These are phyloP conservation scores for Pseudonaja textilis DNA, from an alignment of 2,113 vertebrate species.

Conservation along the genomic window DNA sequence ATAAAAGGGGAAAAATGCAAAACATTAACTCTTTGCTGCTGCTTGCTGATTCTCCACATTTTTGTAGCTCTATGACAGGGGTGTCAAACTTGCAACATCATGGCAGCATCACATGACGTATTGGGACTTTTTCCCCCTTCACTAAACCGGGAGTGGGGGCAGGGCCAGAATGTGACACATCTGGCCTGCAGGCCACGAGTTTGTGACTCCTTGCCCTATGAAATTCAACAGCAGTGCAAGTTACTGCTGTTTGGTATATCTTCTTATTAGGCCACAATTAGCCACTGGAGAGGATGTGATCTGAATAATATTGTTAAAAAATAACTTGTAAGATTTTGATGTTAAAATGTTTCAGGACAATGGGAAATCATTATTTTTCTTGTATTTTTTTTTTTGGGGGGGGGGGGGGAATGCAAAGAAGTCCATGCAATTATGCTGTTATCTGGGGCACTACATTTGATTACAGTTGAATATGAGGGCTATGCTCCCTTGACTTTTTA, in stretches of 20 bases:
- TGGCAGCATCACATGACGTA: no score
- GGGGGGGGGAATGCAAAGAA: not conserved
- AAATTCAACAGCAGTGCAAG: not conserved
- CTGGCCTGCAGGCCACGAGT: no score
- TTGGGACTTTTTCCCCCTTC: no score
- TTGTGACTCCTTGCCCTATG: not conserved
- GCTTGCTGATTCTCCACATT: not conserved
- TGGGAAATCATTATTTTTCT: not conserved
- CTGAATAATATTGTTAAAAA: not conserved
- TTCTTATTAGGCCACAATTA: not conserved
- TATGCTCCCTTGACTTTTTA: not conserved
- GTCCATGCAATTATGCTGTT: not conserved
- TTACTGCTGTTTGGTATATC: not conserved
- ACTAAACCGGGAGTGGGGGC: fast-evolving
- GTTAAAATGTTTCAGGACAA: not conserved
- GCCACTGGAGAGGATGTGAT: not conserved
- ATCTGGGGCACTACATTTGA: not conserved
- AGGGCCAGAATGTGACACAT: no score
- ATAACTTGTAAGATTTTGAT: not conserved
- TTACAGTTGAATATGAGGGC: not conserved
- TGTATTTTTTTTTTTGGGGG: not conserved
- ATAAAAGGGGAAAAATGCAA: not conserved
- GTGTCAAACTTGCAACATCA: no score
- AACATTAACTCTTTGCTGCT: not conserved
- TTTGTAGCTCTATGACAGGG: not conserved